These are phyloP conservation scores for Lymantria dispar DNA, from an alignment of 2,888 invertebrate genomes.

Conservation along the genomic window DNA sequence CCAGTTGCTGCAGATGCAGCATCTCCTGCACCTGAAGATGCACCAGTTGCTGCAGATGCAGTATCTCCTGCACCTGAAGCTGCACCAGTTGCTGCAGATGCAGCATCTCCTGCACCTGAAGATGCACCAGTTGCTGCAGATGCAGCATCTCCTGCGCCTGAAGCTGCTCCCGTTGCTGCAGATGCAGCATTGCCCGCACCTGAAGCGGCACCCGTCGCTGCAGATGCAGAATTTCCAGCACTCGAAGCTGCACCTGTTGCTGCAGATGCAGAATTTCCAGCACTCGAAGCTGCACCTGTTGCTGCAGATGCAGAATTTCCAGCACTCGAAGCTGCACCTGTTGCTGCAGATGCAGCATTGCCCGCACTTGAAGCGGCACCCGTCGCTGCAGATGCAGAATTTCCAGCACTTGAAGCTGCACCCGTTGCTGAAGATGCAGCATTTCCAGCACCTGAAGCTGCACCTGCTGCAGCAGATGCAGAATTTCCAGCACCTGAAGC, in stretches of 20 bases:
- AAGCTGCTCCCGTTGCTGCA: neutral
- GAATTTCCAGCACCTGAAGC: neutral
- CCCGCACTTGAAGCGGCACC: neutral
- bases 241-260: neutral
- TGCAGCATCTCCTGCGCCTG: neutral
- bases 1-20: neutral
- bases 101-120: neutral
- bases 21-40: neutral
- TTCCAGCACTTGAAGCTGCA: neutral
- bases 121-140: neutral
- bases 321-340: neutral
- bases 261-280: neutral
- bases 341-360: neutral
- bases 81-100: neutral
- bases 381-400: neutral
- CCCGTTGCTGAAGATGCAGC: neutral
- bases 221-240: neutral
- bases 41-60: neutral
- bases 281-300: neutral
- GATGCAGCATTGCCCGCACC: neutral
- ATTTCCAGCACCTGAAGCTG: neutral
- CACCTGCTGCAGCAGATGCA: neutral
- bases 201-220: neutral
- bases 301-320: neutral
- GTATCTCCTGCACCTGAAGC: neutral